These are phyloP conservation scores for Trialeurodes vaporariorum DNA, from an alignment of 1,140 invertebrate genomes.

Conservation along the genomic window DNA sequence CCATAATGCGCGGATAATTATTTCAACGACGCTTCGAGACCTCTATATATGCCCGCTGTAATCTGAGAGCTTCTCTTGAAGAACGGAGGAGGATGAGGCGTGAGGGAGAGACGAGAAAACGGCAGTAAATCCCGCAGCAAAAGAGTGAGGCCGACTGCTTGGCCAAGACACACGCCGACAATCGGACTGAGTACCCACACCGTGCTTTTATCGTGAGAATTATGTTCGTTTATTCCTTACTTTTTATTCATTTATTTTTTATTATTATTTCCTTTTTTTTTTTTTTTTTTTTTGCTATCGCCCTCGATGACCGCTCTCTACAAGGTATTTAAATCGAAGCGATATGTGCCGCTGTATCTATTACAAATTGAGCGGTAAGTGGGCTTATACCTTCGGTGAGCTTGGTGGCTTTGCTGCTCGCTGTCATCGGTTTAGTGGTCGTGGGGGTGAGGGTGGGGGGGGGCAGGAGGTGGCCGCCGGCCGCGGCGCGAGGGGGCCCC, in stretches of 20 bases:
- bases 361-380: neutral
- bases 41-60: no score
- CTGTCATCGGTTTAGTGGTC: neutral
- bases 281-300: neutral
- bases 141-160: no score
- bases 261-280: neutral
- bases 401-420: neutral
- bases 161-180: no score
- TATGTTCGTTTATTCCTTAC: neutral
- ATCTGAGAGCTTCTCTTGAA: no score
- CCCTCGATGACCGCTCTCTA: neutral
- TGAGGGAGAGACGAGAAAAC: no score
- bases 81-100: no score
- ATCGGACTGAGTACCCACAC: no score
- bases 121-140: no score
- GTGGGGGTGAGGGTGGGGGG: no score
- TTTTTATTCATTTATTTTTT: conserved; percentile 1
- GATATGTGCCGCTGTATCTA: neutral
- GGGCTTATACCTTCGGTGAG: no score
- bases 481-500: no score
- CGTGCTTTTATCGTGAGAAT: neutral
- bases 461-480: no score
- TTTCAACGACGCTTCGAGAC: neutral
- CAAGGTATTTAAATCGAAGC: neutral
- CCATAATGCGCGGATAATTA: neutral